A percentile compares a stretch with the other conserved stretches of the same genome.
These are phyloP conservation scores for Blastomussa wellsi DNA, from an alignment of 92 coral and sea anemone genomes.

Conservation along the genomic window DNA sequence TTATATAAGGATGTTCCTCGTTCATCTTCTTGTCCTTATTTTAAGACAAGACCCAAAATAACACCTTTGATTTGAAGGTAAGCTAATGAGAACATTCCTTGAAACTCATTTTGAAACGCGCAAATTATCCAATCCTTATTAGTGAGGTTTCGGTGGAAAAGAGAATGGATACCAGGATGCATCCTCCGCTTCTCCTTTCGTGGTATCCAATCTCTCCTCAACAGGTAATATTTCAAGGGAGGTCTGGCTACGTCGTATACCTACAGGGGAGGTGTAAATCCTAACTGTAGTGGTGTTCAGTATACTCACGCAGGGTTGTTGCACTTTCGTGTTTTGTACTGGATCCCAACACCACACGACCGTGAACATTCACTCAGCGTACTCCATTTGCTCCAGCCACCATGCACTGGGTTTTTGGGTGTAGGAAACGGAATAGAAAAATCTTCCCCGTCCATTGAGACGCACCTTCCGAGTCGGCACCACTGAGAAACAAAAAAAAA, in stretches of 20 bases:
- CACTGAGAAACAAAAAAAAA: conserved; percentile 55
- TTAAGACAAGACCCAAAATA: background rate
- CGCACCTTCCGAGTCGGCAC: conserved; percentile 87
- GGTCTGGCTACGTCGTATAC: background rate
- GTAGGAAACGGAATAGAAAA: conserved; percentile 57
- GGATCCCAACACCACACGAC: conserved; percentile 85
- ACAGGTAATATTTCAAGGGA: background rate
- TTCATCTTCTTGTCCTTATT: background rate
- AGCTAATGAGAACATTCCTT: background rate
- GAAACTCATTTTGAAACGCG: background rate
- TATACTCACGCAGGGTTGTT: conserved; percentile 74
- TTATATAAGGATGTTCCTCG: background rate
- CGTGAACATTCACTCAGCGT: conserved; percentile 67
- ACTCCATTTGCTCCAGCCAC: conserved; percentile 88
- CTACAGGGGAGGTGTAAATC: background rate
- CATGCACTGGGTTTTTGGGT: conserved; percentile 80
- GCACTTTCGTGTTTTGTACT: conserved; percentile 67
- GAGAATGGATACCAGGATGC: background rate
- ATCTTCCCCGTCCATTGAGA: conserved; percentile 48
- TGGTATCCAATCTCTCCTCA: background rate
- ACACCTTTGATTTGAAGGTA: background rate
- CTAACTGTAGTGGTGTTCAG: background rate
- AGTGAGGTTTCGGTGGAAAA: background rate
- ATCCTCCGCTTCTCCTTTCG: background rate
- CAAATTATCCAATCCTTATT: background rate